Base-by-base conservation (phyloP, 2,113 vertebrate genomes). In the Neodon shergylaensis region DNA sequence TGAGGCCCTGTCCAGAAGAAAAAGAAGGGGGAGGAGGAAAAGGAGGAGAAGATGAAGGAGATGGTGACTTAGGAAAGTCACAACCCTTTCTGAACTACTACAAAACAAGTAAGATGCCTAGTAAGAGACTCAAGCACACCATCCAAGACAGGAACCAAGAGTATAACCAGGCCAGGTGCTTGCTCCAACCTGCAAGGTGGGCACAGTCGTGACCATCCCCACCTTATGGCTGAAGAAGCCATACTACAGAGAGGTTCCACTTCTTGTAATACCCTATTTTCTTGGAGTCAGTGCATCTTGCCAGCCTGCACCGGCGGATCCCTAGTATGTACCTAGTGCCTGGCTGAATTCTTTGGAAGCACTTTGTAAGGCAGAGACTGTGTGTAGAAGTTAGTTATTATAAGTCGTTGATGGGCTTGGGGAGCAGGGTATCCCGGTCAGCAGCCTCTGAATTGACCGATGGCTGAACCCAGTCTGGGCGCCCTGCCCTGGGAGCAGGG, bases 391-490 rank as follows among this genome's bases (percentile, higher is more conserved):
- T 94, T 95, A 93, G 92, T 92, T 96, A 96, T 90, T 93, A 65
- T 26, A 96, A 92, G 88, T 90, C 61, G 44, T 52, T 44, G 95
- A 54, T 0, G 36, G 90, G 95, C 85, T 5, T 5, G 7, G 88
- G 87, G 92, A 54, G 74, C 2, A 11, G 76, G 89, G 66, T n/a
- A 86, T 72, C 78, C 79, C 93, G 87, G 77, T 84, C 86, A 92
- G 88, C 88, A 93, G 88, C 85, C 79, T 94, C 84, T 0, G 5
- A 65, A 83, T 61, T 98, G 97, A 98, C 96, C 96, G 77, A 86
- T 72, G 54, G 68, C 95, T 98, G 96, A 98, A 97, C 97, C 82
- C 94, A 66, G 47, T 33, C 94, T 97, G 92, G 96, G 96, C 96
- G 90, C 85, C 68, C 81, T 96, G 95, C 87, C 95, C 97, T 96